These are phyloP conservation scores for Lemur catta DNA, from an alignment of 2,797 vertebrate species.

Conservation along the genomic window DNA sequence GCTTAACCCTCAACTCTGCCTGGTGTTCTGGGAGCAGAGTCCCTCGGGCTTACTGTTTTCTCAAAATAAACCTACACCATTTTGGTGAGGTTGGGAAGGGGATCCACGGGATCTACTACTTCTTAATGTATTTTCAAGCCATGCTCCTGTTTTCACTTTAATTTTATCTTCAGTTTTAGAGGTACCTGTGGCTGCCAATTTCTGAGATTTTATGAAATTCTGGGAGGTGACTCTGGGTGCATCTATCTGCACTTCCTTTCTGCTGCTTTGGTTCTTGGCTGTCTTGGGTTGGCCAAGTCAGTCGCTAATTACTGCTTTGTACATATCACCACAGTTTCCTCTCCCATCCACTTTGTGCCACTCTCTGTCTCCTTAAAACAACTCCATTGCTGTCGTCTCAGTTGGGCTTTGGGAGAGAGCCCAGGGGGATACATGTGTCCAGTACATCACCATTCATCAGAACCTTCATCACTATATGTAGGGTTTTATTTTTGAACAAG, in stretches of 20 bases:
- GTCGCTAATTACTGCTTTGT: not conserved
- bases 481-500: not conserved
- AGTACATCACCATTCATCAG: not conserved
- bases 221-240: not conserved
- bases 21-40: not conserved
- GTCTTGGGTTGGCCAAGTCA: not conserved
- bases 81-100: not conserved
- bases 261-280: not conserved
- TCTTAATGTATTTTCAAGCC: not conserved
- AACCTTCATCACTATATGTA: not conserved
- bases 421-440: no score
- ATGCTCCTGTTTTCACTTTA: not conserved
- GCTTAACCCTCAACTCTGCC: not conserved
- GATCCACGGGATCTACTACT: no score
- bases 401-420: not conserved
- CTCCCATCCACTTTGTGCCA: not conserved
- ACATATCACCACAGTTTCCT: not conserved
- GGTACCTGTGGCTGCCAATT: not conserved
- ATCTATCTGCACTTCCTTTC: not conserved
- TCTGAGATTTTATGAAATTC: not conserved
- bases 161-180: not conserved
- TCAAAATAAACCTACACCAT: not conserved
- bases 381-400: not conserved
- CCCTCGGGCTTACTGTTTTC: not conserved
- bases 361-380: not conserved